Evolutionary conservation across 2,797 vertebrate genomes (phyloP), one percentile per base, ranked within the genome.

Genomic region (Mus minutoides): DNA sequence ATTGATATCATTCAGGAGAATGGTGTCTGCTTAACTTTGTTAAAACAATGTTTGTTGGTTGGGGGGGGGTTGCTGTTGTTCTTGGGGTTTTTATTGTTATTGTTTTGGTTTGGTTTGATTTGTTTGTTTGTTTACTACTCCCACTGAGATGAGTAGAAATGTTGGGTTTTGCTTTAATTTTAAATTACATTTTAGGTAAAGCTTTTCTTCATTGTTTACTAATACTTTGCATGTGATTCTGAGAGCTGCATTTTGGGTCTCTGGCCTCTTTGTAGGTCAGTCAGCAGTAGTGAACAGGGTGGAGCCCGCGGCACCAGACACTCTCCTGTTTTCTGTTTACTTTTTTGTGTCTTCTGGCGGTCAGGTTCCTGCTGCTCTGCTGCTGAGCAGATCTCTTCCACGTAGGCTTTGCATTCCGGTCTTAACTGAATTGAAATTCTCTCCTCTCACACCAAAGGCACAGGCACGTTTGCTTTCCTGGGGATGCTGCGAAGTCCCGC

Each of bases 11-110:
- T 10, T 40, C 4, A 26, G 78, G 16, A 79, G 26, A 4, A 58
- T 54, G 10, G 21, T 22, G 67, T 88, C 92, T 76, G 64, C n/a
- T 34, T 69, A 79, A 80, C 52, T 94, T 95, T 88, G 82, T 14
- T 13, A 46, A 87, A 58, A 79, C 75, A 78, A 17, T 21, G 16
- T 69, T 78, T 76, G 75, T 67, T 34, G 37, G 14, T 67, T 67
- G 34, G 13, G 64, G 13, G 13, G 62, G 58, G 0, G 10, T 34
- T 67, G 31, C 34, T 67, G 67, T n/a, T 64, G 62, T 31, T 64
- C 62, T 31, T 31, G 62, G 62, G 26, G 62, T 64, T 58, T n/a
- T 54, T 43, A 26, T 60, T 83, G 9, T 62, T 31, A 9, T 62
- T 62, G 26, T 19, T 9, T 37, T 60, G 19, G 56, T 79, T 79